Percentiles rank a stretch among this genome's conserved stretches.
Conservation (phyloP, 2,113 vertebrate species). For the Onychostruthus taczanowskii region DNA sequence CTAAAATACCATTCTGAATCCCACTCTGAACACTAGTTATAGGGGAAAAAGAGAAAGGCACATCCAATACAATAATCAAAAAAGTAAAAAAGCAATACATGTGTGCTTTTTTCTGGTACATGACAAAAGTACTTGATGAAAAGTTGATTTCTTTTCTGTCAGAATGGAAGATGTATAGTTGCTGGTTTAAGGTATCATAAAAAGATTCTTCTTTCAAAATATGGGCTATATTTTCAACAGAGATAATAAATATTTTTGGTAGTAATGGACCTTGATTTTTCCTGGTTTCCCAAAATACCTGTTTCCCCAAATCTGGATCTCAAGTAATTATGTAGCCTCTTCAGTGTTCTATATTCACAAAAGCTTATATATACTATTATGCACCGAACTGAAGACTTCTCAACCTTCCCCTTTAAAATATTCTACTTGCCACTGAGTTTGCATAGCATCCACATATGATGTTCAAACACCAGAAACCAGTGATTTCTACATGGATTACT, state of each 20-base stretch:
- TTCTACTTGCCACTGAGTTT: background rate
- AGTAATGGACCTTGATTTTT: background rate
- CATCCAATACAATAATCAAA: background rate
- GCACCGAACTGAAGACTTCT: background rate
- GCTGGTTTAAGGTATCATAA: background rate
- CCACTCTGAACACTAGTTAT: background rate
- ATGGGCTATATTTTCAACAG: background rate
- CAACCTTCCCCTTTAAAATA: background rate
- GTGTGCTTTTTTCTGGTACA: background rate
- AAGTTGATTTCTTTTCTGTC: background rate
- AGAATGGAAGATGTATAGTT: background rate
- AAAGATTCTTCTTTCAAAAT: background rate
- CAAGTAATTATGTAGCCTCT: background rate
- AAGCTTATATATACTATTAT: background rate
- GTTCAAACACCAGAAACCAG: background rate
- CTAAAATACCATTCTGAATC: background rate
- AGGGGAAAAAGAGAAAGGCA: background rate
- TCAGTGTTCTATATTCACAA: background rate
- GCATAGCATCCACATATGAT: rapidly evolving
- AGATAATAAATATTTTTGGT: background rate
- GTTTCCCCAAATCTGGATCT: background rate
- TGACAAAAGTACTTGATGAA: background rate
- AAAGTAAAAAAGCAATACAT: background rate
- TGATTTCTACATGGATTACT: background rate
- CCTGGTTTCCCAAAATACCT: background rate